Evolutionary conservation across 2,797 vertebrate species (phyloP), one percentile per base, ranked within the genome.

Genomic region (Rhadinocentrus ornatus): DNA sequence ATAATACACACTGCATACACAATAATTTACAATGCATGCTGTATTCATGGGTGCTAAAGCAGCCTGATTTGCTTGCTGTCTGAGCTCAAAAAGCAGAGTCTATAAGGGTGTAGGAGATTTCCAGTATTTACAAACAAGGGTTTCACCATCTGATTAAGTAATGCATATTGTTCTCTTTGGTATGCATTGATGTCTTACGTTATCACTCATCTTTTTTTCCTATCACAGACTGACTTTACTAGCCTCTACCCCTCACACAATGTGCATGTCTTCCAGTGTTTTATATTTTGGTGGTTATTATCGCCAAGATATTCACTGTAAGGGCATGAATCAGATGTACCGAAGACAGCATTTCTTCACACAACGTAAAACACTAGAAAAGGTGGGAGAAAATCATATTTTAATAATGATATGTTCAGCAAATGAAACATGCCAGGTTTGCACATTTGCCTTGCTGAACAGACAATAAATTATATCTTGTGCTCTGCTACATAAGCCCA

Each of bases 391-490:
- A 71, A 80, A 81, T 80, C 74, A 85, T 67, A 91, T 92, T 91
- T 90, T 90, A 90, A 87, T 94, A 92, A 92, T 91, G 87, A 89
- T 91, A 93, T 92, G 90, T 92, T 93, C 86, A 91, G 87, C 89
- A 92, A 92, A 93, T 92, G 91, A 92, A 94, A 93, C 92, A 85
- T 89, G 90, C 91, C 90, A 83, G 73, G 75, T 80, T 92, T 91
- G 92, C 92, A 94, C 85, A 91, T 93, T 92, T 91, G 89, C 85
- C 80, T 86, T 91, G 93, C 93, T 94, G 93, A 94, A 91, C 90
- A 93, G 92, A 94, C 90, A 92, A 89, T 94, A 94, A 93, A 94
- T 94, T 93, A 93, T 92, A 90, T 83, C 84, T 90, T 72, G 77
- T 74, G 59, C 73, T 59, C 66, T 22, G 72, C 83, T 75, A 88